A percentile compares a stretch with the other conserved stretches of the same genome.
Evolutionary conservation across 1,140 invertebrate species (phyloP).

Genomic region (Lepidostoma basale): DNA sequence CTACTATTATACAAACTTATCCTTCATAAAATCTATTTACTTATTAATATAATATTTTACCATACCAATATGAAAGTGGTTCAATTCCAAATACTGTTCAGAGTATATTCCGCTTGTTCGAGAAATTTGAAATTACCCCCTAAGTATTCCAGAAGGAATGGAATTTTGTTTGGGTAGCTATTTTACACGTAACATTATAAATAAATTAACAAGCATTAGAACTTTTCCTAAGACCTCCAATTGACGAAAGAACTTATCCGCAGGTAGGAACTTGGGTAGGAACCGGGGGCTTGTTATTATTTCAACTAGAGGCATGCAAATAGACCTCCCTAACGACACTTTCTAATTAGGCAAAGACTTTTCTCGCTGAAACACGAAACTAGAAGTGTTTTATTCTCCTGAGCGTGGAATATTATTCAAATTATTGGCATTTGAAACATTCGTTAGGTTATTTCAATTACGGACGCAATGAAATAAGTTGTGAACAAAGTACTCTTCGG

Average conservation of each 20-base stretch:
- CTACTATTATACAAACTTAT: too few species aligned
- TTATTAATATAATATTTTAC: too few species aligned
- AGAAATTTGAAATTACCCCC: too few species aligned
- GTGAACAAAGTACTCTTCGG: too few species aligned
- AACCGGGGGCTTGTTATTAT: conserved; percentile 5
- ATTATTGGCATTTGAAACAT: background rate
- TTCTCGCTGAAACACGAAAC: background rate
- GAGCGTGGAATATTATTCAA: background rate
- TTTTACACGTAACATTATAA: background rate
- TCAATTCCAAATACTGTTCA: too few species aligned
- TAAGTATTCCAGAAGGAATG: too few species aligned
- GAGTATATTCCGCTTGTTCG: too few species aligned
- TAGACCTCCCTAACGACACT: conserved; percentile 7
- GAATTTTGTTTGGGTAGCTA: too few species aligned
- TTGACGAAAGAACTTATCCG: background rate
- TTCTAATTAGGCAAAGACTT: background rate
- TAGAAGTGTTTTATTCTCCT: background rate
- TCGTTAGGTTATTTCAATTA: background rate
- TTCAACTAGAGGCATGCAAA: conserved; percentile 10
- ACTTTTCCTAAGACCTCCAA: conserved; percentile 5
- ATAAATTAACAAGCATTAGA: conserved; percentile 1
- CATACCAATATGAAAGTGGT: too few species aligned
- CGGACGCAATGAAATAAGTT: background rate
- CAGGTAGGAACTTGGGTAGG: background rate
- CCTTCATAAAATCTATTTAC: too few species aligned